phyloP scores from a whole-genome alignment of 2,888 invertebrate species.

The Lasius fuliginosus region DNA sequence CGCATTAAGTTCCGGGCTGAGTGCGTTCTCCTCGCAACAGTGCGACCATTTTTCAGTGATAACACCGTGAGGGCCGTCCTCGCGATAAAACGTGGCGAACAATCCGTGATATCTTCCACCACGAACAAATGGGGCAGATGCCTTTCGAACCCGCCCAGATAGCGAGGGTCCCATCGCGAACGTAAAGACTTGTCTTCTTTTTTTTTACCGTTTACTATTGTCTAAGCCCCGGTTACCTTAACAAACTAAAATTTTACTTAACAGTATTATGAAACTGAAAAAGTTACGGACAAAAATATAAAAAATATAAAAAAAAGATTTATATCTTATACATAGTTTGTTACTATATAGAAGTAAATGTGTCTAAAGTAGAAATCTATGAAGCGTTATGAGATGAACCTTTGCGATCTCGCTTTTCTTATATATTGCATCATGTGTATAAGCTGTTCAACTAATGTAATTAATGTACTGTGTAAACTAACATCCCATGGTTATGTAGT shows the following conservation, averaged over 20 bases:
- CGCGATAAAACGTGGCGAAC: slow-evolving; percentile 46
- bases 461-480: slow-evolving; percentile 15
- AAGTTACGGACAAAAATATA: neutral
- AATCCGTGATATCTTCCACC: slow-evolving; percentile 39
- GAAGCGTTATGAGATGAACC: neutral
- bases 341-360: neutral
- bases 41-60: slow-evolving; percentile 51
- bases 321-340: neutral
- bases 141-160: slow-evolving; percentile 11
- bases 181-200: slow-evolving; percentile 4
- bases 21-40: slow-evolving; percentile 26
- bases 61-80: slow-evolving; percentile 40
- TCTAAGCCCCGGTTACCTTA: neutral
- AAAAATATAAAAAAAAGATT: neutral
- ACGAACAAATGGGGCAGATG: slow-evolving; percentile 36
- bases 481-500: neutral
- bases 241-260: neutral
- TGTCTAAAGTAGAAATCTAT: neutral
- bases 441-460: slow-evolving; percentile 4
- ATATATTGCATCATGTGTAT: neutral
- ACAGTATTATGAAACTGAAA: neutral
- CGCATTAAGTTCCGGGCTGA: slow-evolving; percentile 33
- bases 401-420: neutral
- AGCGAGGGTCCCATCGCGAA: neutral
- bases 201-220: neutral